Evolutionary conservation across 2,888 invertebrate species (phyloP), one percentile per base, ranked within the genome.

Genomic region (Parascotia fuliginaria): DNA sequence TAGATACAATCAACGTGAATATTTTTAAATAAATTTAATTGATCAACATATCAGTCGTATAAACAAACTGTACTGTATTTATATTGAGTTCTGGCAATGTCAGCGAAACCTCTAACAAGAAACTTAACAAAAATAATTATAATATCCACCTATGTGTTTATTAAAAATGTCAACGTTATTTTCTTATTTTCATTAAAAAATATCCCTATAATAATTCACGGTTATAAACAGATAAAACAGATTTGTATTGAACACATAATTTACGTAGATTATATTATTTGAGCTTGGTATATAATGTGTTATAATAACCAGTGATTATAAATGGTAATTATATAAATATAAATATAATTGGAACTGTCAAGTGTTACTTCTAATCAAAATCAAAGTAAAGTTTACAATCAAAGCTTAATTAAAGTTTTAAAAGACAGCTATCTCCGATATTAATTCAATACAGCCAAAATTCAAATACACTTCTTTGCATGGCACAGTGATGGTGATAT

Each of bases 191-290:
- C 48, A 52, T 65, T 57, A 65, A 62, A 19, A 65, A 66, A 65
- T 69, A 71, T 65, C 53, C 61, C 42, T 73, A 74, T 76, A 73
- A 62, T 75, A 73, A 71, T 72, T 71, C 73, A 77, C 74, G 71
- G 73, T 68, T 77, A 71, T 81, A 73, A 81, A 82, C 77, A 80
- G 78, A 70, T 77, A 80, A 76, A 81, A 83, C 76, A 76, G 73
- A 72, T 79, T 77, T 73, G 65, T 71, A 65, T 75, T 88, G 89
- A 89, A 89, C 89, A 88, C 88, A 87, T 86, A 79, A 78, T 81
- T 86, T 76, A 81, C 79, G 74, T 75, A 73, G 62, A 45, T 60
- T 61, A 60, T 31, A 33, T 51, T 61, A 62, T 62, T 75, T 66
- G 78, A 81, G 81, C 78, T 70, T 79, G 79, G 50, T 56, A 65